Percentiles rank a stretch among this genome's conserved stretches.
Conservation (phyloP, 1,140 invertebrate genomes). For the Tachypleus tridentatus region DNA sequence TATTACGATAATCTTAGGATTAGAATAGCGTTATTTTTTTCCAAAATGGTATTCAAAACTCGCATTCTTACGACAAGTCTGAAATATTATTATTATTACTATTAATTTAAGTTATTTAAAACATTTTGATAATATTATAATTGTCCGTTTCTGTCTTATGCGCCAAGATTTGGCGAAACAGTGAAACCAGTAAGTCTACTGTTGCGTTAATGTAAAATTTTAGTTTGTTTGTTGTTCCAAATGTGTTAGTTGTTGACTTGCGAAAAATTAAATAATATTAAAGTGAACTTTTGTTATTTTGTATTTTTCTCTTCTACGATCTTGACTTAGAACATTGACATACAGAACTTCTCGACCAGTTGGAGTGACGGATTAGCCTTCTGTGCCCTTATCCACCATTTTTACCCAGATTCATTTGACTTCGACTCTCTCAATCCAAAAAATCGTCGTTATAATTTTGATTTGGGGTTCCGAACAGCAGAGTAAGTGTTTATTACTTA, state of each 20-base stretch:
- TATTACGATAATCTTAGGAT: no score
- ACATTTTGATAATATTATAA: no score
- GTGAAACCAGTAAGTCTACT: no score
- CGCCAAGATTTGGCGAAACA: no score
- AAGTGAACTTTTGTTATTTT: background rate
- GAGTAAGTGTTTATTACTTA: constrained; percentile 58
- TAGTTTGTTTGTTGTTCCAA: no score
- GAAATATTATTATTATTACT: no score
- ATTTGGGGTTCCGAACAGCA: constrained; percentile 88
- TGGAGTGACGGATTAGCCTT: constrained; percentile 94
- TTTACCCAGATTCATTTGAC: constrained; percentile 90
- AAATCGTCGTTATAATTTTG: constrained; percentile 83
- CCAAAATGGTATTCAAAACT: no score
- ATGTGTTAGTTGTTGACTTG: background rate
- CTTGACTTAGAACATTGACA: constrained; percentile 66
- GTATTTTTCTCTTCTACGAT: background rate
- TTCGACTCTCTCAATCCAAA: constrained; percentile 72
- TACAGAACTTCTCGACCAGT: constrained; percentile 92
- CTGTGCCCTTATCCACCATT: constrained; percentile 91
- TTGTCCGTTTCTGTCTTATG: no score
- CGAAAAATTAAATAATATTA: background rate
- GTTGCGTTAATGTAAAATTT: no score
- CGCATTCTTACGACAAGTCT: no score
- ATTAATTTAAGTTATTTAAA: no score
- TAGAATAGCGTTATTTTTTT: no score